These are phyloP conservation scores for Umimayanthus chanpuru DNA, from an alignment of 92 coral and sea anemone species.

Conservation along the genomic window DNA sequence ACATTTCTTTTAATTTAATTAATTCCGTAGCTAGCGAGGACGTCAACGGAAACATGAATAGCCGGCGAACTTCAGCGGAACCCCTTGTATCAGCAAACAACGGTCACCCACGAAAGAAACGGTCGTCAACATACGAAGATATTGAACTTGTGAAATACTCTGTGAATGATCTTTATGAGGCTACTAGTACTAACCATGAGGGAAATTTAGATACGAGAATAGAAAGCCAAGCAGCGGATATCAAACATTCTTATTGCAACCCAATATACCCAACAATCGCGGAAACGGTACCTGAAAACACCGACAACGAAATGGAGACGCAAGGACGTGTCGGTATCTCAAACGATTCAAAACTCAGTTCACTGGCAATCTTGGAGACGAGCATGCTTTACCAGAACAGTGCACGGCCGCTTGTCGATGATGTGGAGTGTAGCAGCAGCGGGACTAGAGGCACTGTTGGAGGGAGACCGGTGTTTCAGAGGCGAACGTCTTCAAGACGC, in stretches of 20 bases:
- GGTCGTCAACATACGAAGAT: slow-evolving; percentile 15
- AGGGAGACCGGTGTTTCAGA: neutral
- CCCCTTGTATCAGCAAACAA: neutral
- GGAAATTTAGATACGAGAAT: neutral
- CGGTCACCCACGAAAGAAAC: neutral
- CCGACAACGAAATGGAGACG: neutral
- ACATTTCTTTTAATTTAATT: too few species aligned
- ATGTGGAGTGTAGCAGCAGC: neutral
- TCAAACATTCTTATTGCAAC: neutral
- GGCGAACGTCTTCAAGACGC: neutral
- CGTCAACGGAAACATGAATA: neutral
- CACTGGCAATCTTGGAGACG: neutral
- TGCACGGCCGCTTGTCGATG: neutral
- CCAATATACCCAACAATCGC: slow-evolving; percentile 7
- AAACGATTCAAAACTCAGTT: neutral
- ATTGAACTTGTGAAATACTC: neutral
- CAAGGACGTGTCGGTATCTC: neutral
- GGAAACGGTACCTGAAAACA: neutral
- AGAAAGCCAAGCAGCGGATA: too few species aligned
- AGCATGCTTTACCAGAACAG: neutral
- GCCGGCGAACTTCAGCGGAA: neutral
- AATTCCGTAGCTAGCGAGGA: neutral
- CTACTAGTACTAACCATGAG: neutral
- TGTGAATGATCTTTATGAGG: slow-evolving; percentile 14
- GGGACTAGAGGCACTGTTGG: neutral